Percentiles rank a stretch among this genome's conserved stretches.
phyloP scores from a whole-genome alignment of 2,797 vertebrate genomes.

The Typhlichthys subterraneus region DNA sequence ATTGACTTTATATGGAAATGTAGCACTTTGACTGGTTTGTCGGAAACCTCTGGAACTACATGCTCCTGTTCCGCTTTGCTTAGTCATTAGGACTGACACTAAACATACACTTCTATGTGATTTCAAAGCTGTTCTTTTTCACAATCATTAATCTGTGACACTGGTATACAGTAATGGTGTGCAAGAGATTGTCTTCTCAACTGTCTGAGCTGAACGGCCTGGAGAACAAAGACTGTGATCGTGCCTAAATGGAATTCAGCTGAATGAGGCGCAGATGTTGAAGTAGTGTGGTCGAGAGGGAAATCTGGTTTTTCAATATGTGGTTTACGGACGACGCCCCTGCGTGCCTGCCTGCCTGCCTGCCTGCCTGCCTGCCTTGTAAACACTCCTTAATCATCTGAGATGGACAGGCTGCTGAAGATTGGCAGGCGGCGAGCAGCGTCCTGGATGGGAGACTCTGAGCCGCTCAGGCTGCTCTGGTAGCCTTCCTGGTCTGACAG shows the following conservation, averaged over 20 bases:
- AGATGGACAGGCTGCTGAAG: conserved; percentile 91
- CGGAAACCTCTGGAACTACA: neutral
- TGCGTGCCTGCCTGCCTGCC: conserved; percentile 23
- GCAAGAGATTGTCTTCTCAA: conserved; percentile 11
- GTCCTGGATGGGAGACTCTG: conserved; percentile 87
- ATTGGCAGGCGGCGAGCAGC: conserved; percentile 88
- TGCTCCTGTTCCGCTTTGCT: no score
- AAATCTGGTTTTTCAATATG: conserved; percentile 29
- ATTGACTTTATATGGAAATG: conserved; percentile 9
- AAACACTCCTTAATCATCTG: conserved; percentile 78
- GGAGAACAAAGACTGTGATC: neutral
- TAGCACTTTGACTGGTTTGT: neutral
- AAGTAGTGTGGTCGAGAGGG: neutral
- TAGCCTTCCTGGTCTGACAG: conserved; percentile 89
- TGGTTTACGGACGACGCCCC: conserved; percentile 43
- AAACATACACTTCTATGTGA: neutral
- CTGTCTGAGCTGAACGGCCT: conserved; percentile 1
- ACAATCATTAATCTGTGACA: conserved; percentile 16
- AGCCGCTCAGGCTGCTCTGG: conserved; percentile 87
- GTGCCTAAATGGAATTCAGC: no score
- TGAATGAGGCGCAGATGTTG: no score
- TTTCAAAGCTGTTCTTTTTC: conserved; percentile 17
- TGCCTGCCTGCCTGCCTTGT: conserved; percentile 38
- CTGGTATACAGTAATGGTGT: neutral
- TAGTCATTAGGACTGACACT: no score